Conservation (phyloP, 2,888 invertebrate species). For the Phoronis australis region DNA sequence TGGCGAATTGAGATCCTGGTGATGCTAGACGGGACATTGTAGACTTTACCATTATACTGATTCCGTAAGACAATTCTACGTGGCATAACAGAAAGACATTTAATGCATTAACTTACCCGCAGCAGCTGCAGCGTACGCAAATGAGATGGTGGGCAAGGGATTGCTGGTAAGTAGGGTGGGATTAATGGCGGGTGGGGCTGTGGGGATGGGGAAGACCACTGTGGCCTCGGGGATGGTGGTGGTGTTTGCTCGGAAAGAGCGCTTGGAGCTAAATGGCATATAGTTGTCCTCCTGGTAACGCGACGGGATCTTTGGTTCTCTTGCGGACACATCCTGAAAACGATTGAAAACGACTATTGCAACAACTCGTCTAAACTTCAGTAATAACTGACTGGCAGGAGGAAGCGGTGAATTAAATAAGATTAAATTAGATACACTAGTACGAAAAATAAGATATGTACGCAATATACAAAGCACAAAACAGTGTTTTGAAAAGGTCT, state of each 20-base stretch:
- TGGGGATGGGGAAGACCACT: constrained; percentile 20
- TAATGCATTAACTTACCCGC: too few species aligned
- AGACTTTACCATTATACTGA: too few species aligned
- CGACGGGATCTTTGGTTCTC: constrained; percentile 31
- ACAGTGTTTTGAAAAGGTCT: too few species aligned
- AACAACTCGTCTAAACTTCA: too few species aligned
- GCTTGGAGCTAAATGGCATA: too few species aligned
- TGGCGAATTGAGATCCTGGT: too few species aligned
- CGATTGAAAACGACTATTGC: neutral
- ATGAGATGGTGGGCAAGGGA: constrained; percentile 34
- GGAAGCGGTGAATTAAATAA: neutral
- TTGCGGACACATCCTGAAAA: constrained; percentile 24
- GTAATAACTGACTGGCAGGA: constrained; percentile 3
- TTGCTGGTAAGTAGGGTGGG: constrained; percentile 28
- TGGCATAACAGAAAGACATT: too few species aligned
- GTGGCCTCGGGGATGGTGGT: constrained; percentile 19
- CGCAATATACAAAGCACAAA: too few species aligned
- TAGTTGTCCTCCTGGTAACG: constrained; percentile 36
- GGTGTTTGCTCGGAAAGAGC: constrained; percentile 29
- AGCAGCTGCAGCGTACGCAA: constrained; percentile 38
- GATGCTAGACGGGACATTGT: too few species aligned
- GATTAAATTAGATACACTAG: constrained; percentile 9
- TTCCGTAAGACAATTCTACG: too few species aligned
- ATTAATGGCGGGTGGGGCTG: constrained; percentile 32
- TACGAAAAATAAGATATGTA: too few species aligned